Evolutionary conservation across 2,113 vertebrate genomes (phyloP).

Genomic region (Nyctereutes procyonoides): DNA sequence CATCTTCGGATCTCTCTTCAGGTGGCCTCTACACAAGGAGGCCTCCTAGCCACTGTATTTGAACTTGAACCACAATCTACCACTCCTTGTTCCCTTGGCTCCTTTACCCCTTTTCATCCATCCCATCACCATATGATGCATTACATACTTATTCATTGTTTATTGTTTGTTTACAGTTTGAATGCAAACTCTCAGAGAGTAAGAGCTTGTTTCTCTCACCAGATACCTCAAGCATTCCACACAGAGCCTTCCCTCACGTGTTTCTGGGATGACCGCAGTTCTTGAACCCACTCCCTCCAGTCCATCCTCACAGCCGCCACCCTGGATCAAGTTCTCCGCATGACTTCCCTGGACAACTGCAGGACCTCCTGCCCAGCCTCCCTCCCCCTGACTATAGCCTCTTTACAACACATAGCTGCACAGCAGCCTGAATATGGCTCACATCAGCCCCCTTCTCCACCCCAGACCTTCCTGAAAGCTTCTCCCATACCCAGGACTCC

Average conservation of each 20-base stretch:
- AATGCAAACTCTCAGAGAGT: not conserved
- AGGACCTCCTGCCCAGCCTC: not conserved
- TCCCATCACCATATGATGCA: not conserved
- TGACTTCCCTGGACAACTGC: not conserved
- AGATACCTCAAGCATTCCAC: not conserved
- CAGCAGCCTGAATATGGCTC: not conserved
- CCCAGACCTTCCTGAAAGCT: not conserved
- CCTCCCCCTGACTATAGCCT: not conserved
- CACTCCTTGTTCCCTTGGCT: not conserved
- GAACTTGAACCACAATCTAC: not conserved
- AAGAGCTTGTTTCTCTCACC: not conserved
- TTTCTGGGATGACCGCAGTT: not conserved
- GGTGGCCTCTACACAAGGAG: not conserved
- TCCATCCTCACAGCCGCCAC: not conserved
- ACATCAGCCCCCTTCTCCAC: not conserved
- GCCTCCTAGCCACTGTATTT: rapidly evolving
- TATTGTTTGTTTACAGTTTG: not conserved
- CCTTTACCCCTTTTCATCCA: not conserved
- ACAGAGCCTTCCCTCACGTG: not conserved
- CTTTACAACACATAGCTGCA: not conserved
- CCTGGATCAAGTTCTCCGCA: not conserved
- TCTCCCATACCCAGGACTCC: not conserved
- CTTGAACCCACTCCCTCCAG: not conserved
- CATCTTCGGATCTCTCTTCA: not conserved
- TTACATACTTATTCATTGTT: not conserved